These are phyloP conservation scores for Pandemis heparana DNA, from an alignment of 2,888 invertebrate genomes.

Conservation along the genomic window DNA sequence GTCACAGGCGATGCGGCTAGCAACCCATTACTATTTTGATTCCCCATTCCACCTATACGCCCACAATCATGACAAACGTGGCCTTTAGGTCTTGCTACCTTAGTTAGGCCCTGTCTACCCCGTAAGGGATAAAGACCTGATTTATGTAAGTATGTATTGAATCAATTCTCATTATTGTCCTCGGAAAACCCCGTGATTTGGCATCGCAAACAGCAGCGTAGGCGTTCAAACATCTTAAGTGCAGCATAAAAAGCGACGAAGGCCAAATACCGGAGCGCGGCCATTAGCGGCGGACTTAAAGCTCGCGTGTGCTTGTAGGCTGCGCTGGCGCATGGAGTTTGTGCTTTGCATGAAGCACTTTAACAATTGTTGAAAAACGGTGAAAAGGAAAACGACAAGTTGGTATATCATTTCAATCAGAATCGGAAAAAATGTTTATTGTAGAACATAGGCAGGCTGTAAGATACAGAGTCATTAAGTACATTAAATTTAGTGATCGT, in stretches of 20 bases:
- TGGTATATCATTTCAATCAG: neutral
- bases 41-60: too few species aligned
- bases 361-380: neutral
- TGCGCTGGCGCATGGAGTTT: constrained; percentile 6
- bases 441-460: too few species aligned
- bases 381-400: neutral
- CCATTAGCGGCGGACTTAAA: constrained; percentile 47
- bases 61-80: too few species aligned
- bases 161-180: neutral
- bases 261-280: constrained; percentile 20
- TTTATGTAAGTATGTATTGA: neutral
- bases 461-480: too few species aligned
- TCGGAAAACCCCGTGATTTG: neutral
- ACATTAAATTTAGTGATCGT: too few species aligned
- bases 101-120: too few species aligned
- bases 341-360: neutral
- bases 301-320: constrained; percentile 49
- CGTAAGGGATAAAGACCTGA: too few species aligned
- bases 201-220: neutral
- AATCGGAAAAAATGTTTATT: too few species aligned
- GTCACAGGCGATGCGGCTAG: too few species aligned
- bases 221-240: constrained; percentile 11
- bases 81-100: too few species aligned
- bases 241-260: constrained; percentile 11
- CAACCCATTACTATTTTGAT: too few species aligned